Base-by-base conservation (phyloP, 35 echinoderm and acorn worm species). In the Apostichopus parvimensis region DNA sequence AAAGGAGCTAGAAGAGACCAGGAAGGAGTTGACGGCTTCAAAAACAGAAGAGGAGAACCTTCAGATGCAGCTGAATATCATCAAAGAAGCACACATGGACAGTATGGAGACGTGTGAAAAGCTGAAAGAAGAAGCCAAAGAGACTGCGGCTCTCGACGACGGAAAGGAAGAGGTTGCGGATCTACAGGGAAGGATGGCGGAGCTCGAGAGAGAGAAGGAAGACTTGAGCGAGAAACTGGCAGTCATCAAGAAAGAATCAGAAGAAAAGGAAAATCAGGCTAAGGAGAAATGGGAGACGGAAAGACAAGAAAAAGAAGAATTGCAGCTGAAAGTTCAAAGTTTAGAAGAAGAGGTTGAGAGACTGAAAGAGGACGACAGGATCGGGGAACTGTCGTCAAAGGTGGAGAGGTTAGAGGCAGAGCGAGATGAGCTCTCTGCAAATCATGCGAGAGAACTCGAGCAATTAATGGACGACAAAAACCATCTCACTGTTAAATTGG, bases 41-140 rank as follows among this genome's bases (percentile, higher is more conserved):
- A 79, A 79, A 59, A 78, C 76, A 54, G 86, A 95, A 18, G 77
- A 79, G n/a, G 77, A 95, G 70, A 83, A 59, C 13, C 53, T 94
- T 15, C 82, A 78, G 23, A 59, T 77, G 66, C 92, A 93, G 82
- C 28, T 93, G 72, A 87, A 93, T 58, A 93, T 93, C 21, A 93
- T 93, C 52, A 92, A 92, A 15, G 64, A 93, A 23, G 92, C 92
- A 9, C 92, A 93, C 23, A 93, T 93, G 92, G 82, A 93, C 70
- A 87, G 92, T 83, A 93, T 93, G 92, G 89, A 75, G 8, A 91
- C 28, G 5, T 91, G 89, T 14, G 89, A 92, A 53, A 53, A 72
- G 77, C 53, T 80, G 28, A 84, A 93, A 78, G 34, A 93, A n/a
- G 92, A 93, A 65, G 9, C 81, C 55, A 57, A 6, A 12, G 45